Evolutionary conservation across 2,113 vertebrate genomes (phyloP).

Genomic region (Heterochromis multidens): DNA sequence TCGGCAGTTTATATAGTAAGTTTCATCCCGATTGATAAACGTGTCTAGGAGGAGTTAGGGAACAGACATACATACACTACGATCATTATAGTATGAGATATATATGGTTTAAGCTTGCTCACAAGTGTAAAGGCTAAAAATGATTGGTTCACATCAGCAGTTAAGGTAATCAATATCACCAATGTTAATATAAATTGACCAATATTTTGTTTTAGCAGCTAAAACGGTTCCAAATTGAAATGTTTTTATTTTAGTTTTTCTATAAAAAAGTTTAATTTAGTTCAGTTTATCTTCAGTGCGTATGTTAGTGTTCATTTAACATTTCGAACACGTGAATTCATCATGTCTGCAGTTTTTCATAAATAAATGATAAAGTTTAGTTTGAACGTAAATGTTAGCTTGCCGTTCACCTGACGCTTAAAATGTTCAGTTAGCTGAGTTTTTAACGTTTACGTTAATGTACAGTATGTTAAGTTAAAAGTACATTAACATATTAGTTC

Average conservation of each 20-base stretch:
- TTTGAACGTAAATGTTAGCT: neutral
- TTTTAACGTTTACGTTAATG: too few relatives aligned
- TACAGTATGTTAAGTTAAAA: neutral
- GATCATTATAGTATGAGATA: neutral
- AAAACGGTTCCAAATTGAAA: neutral
- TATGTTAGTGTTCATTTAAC: neutral
- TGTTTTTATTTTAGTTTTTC: neutral
- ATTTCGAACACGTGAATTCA: neutral
- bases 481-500: neutral
- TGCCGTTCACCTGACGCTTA: neutral
- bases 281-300: neutral
- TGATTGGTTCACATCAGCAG: too few relatives aligned
- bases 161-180: neutral
- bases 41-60: fast-evolving
- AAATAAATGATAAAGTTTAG: neutral
- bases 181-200: neutral
- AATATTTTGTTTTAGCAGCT: neutral
- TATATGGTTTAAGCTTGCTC: neutral
- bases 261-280: neutral
- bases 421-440: too few relatives aligned
- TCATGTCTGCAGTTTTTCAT: neutral
- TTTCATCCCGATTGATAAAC: neutral
- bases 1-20: neutral
- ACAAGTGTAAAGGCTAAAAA: neutral
- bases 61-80: neutral